A percentile compares a stretch with the other conserved stretches of the same genome.
Conservation (phyloP, 2,888 invertebrate genomes). For the Psococerastis gibbosa region DNA sequence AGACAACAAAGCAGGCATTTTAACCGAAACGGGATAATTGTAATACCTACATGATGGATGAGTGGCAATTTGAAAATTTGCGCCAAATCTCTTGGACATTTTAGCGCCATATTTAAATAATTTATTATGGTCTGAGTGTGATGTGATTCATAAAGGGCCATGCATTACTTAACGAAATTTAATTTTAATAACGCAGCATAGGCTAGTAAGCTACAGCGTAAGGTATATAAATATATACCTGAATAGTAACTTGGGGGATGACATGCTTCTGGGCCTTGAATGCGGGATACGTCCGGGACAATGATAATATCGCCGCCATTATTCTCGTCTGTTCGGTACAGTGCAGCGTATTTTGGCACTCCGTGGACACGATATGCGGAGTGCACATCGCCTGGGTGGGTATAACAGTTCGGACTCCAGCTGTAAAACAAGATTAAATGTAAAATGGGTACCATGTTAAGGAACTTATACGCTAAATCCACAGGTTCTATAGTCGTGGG, state of each 20-base stretch:
- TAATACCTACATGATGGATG: too few relatives aligned
- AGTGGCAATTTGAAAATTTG: too few relatives aligned
- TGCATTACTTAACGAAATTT: conserved; percentile 1
- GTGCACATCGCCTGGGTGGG: conserved; percentile 17
- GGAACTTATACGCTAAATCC: too few relatives aligned
- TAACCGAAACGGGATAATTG: too few relatives aligned
- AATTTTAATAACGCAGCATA: too few relatives aligned
- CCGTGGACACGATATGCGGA: conserved; percentile 19
- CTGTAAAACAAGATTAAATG: too few relatives aligned
- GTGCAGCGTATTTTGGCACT: conserved; percentile 19
- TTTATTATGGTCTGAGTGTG: background rate
- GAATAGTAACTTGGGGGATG: conserved; percentile 15
- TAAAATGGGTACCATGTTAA: too few relatives aligned
- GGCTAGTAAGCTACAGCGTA: too few relatives aligned
- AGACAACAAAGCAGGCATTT: too few relatives aligned
- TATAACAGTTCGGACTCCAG: conserved; percentile 24
- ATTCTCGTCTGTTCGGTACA: conserved; percentile 16
- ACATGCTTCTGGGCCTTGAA: conserved; percentile 16
- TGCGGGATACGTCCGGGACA: conserved; percentile 19
- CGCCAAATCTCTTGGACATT: too few relatives aligned
- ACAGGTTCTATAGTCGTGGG: too few relatives aligned
- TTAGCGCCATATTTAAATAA: too few relatives aligned
- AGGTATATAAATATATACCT: conserved; percentile 13
- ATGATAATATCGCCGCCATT: conserved; percentile 16
- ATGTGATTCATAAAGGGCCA: background rate